Percentiles rank a stretch among this genome's conserved stretches.
phyloP scores from a whole-genome alignment of 1,140 invertebrate species.

The Periplaneta americana region DNA sequence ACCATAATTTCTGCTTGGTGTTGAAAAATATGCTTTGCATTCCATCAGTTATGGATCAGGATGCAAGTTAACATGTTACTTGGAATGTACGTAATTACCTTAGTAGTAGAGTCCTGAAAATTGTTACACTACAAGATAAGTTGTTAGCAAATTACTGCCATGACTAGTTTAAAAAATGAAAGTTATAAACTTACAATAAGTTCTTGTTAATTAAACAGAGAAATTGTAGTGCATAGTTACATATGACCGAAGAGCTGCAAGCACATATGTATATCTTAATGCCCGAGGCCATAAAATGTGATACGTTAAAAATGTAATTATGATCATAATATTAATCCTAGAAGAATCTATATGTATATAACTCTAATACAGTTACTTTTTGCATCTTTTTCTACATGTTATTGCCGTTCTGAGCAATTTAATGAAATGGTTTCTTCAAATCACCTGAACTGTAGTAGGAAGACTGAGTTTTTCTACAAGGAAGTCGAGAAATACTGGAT shows the following conservation, averaged over 20 bases:
- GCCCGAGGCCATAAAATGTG: background rate
- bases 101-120: background rate
- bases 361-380: background rate
- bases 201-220: background rate
- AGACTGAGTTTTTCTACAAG: too few relatives aligned
- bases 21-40: background rate
- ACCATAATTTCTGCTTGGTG: background rate
- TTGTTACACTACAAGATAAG: background rate
- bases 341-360: background rate
- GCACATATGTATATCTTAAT: too few relatives aligned
- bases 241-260: background rate
- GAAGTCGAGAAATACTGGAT: too few relatives aligned
- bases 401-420: too few relatives aligned
- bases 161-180: background rate
- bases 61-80: background rate
- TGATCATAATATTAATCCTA: background rate
- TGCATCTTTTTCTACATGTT: background rate
- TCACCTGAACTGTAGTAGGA: too few relatives aligned
- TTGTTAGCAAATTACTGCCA: background rate
- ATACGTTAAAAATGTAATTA: background rate
- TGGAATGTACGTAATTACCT: background rate
- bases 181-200: background rate
- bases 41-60: background rate
- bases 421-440: too few relatives aligned
- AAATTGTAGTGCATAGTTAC: background rate